Conservation (phyloP, 2,113 vertebrate species). For the Garra rufa region DNA sequence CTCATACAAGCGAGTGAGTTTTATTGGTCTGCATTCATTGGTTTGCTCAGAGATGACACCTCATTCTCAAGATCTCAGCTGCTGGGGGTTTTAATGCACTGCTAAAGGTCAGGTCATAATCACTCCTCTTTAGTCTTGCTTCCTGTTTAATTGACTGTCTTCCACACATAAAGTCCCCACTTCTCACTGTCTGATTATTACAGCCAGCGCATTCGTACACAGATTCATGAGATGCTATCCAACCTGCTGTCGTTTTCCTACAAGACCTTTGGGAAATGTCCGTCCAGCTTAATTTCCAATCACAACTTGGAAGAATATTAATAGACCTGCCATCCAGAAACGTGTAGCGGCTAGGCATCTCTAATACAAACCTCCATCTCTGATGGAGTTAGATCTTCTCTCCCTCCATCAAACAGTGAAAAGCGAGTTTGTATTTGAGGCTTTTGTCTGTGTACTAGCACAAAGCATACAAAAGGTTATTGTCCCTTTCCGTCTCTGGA, state of each 20-base stretch:
- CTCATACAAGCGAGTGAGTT: not conserved
- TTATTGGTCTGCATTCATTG: slow-evolving; percentile 47
- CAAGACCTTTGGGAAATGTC: slow-evolving; percentile 70
- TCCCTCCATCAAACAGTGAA: not conserved
- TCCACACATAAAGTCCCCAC: slow-evolving; percentile 56
- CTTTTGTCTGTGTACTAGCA: slow-evolving; percentile 53
- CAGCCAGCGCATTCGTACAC: slow-evolving; percentile 69
- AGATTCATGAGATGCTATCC: slow-evolving; percentile 78
- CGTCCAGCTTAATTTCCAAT: slow-evolving; percentile 45
- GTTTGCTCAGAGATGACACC: slow-evolving; percentile 40
- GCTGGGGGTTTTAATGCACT: slow-evolving; percentile 66
- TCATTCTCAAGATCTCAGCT: slow-evolving; percentile 29
- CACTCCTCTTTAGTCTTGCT: slow-evolving; percentile 76
- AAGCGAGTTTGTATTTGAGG: slow-evolving; percentile 37
- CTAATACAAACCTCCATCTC: slow-evolving; percentile 21
- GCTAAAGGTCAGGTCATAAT: slow-evolving; percentile 79
- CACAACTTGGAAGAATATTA: slow-evolving; percentile 46
- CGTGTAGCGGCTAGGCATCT: not conserved
- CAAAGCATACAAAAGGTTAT: slow-evolving; percentile 61
- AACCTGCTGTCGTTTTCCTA: slow-evolving; percentile 70
- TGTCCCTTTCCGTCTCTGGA: slow-evolving; percentile 55
- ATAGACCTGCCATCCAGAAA: slow-evolving; percentile 34
- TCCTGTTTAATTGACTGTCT: slow-evolving; percentile 80
- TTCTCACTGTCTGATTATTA: slow-evolving; percentile 67
- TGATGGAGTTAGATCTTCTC: slow-evolving; percentile 11